phyloP scores from a whole-genome alignment of 1,140 invertebrate species.

The Carcinoscorpius rotundicauda region DNA sequence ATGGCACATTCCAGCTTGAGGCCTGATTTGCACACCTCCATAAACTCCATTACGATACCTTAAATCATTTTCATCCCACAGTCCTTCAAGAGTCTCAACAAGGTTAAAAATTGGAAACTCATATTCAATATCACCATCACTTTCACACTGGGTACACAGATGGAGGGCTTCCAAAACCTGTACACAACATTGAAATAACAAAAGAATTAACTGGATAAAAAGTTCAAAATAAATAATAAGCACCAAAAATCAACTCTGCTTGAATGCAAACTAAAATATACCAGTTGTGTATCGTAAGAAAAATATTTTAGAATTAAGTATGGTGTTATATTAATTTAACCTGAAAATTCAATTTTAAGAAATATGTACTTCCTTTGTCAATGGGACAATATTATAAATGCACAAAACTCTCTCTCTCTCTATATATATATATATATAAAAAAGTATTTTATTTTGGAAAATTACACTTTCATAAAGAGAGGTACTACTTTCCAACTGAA shows the following conservation, averaged over 20 bases:
- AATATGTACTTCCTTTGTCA: no score
- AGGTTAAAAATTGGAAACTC: constrained; percentile 71
- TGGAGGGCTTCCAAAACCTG: constrained; percentile 51
- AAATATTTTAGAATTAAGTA: no score
- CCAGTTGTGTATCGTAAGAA: no score
- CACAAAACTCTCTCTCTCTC: no score
- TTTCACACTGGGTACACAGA: constrained; percentile 59
- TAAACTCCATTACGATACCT: constrained; percentile 46
- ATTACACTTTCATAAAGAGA: no score
- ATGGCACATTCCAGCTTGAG: constrained; percentile 35
- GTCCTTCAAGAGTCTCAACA: constrained; percentile 52
- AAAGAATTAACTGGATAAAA: constrained; percentile 4
- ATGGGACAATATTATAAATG: no score
- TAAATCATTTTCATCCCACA: constrained; percentile 55
- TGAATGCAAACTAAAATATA: background rate
- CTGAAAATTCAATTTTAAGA: no score
- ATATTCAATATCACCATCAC: constrained; percentile 57
- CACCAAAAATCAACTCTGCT: no score
- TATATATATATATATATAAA: no score
- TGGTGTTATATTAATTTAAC: no score
- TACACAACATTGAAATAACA: constrained; percentile 5
- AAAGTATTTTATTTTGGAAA: no score
- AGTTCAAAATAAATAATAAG: background rate
- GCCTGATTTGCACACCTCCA: constrained; percentile 50
- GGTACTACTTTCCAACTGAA: no score